Evolutionary conservation across 35 echinoderm and acorn worm species (phyloP).

Genomic region (Stichopus chloronotus): DNA sequence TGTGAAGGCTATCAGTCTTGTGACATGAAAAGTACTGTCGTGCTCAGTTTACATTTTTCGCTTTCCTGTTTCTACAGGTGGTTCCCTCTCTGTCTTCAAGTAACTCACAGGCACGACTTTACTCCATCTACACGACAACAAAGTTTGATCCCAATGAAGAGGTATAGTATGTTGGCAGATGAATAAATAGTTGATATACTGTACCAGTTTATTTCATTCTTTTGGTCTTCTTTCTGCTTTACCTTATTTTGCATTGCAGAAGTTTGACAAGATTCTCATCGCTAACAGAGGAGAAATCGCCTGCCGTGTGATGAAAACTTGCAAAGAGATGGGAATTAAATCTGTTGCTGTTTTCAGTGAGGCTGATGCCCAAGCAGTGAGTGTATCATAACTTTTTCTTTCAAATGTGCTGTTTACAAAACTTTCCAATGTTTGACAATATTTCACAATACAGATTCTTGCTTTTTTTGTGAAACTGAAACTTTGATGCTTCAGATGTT

Average conservation of each 20-base stretch:
- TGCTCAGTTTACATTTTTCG: too few species aligned
- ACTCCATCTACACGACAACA: conserved; percentile 74
- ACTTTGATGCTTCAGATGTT: too few species aligned
- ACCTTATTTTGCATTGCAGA: conserved; percentile 59
- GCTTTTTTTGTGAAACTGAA: too few species aligned
- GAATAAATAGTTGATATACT: neutral
- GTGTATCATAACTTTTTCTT: neutral
- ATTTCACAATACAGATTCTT: too few species aligned
- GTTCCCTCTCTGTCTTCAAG: neutral
- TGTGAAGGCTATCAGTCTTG: too few species aligned
- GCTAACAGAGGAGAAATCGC: conserved; percentile 99
- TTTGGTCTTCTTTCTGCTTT: neutral
- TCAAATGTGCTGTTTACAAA: neutral
- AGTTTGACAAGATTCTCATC: conserved; percentile 99
- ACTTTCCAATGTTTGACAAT: too few species aligned
- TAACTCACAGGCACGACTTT: neutral
- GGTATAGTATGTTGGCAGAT: neutral
- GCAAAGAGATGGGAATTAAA: conserved; percentile 93
- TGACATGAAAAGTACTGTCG: too few species aligned
- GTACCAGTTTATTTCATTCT: neutral
- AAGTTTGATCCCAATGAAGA: conserved; percentile 66
- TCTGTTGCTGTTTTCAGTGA: conserved; percentile 98
- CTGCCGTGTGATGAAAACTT: conserved; percentile 95
- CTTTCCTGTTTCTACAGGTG: neutral
- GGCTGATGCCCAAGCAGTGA: conserved; percentile 88